These are phyloP conservation scores for Luffia ferchaultella DNA, from an alignment of 2,888 invertebrate genomes.

Conservation along the genomic window DNA sequence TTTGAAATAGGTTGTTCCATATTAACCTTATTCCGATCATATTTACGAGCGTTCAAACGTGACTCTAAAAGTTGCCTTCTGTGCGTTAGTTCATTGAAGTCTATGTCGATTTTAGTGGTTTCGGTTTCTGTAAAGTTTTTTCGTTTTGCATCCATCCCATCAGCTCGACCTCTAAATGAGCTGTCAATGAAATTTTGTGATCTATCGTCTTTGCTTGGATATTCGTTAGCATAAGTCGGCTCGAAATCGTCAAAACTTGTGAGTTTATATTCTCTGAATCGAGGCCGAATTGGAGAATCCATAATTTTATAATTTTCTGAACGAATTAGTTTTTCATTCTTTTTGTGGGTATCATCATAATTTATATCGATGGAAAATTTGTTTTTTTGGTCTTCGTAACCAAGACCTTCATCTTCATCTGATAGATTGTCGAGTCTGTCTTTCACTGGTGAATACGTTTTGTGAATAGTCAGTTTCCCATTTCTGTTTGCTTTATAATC, in stretches of 20 bases:
- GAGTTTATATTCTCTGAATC: conserved; percentile 66
- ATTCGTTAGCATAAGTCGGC: conserved; percentile 54
- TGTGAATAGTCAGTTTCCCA: conserved; percentile 59
- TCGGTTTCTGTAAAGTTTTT: conserved; percentile 51
- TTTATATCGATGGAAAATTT: conserved; percentile 36
- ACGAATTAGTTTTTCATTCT: conserved; percentile 49
- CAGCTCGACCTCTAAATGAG: conserved; percentile 65
- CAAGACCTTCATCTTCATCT: conserved; percentile 84
- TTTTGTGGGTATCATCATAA: conserved; percentile 54
- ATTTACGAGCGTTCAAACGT: conserved; percentile 71
- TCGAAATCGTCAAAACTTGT: conserved; percentile 59
- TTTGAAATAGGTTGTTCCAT: conserved; percentile 47
- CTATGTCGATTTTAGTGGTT: conserved; percentile 37
- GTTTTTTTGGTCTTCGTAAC: conserved; percentile 69
- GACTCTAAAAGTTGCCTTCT: conserved; percentile 80
- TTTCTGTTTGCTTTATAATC: conserved; percentile 28
- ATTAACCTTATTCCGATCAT: conserved; percentile 39
- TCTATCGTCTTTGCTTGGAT: conserved; percentile 32
- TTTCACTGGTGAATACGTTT: conserved; percentile 49
- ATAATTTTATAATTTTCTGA: conserved; percentile 49
- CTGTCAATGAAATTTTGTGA: conserved; percentile 36
- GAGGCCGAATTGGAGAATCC: conserved; percentile 71
- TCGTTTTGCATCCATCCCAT: conserved; percentile 71
- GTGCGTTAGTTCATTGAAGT: conserved; percentile 72
- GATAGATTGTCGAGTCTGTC: conserved; percentile 67